phyloP scores from a whole-genome alignment of 1,140 invertebrate genomes.

The Pseudomyrmex pallidus region DNA sequence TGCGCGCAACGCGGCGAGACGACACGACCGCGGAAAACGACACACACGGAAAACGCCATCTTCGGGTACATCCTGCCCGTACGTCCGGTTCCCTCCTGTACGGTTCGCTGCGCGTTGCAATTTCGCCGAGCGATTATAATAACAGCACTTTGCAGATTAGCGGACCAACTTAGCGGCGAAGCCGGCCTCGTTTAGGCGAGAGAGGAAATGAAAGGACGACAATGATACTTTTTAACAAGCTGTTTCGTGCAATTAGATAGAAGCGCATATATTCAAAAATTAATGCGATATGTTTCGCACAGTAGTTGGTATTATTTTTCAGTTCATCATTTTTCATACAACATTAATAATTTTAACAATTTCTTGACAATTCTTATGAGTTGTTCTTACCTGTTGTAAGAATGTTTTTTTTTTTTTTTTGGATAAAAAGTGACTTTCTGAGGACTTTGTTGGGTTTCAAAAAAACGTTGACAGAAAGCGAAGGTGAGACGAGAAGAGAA shows the following conservation, averaged over 20 bases:
- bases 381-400: too few species aligned
- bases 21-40: slow-evolving; percentile 44
- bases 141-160: slow-evolving; percentile 67
- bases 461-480: slow-evolving; percentile 20
- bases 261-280: too few species aligned
- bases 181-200: background rate
- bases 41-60: slow-evolving; percentile 19
- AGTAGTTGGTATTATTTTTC: too few species aligned
- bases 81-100: background rate
- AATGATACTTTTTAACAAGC: slow-evolving; percentile 1
- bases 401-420: too few species aligned
- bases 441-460: background rate
- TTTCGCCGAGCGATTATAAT: slow-evolving; percentile 63
- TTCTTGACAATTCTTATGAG: background rate
- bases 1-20: slow-evolving; percentile 48
- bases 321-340: background rate
- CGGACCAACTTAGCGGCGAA: background rate
- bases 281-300: too few species aligned
- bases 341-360: background rate
- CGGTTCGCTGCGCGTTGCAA: slow-evolving; percentile 33
- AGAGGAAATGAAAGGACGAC: background rate
- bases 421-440: background rate
- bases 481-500: slow-evolving; percentile 9
- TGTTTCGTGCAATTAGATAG: background rate
- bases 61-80: background rate